Conservation (phyloP, 2,888 invertebrate species). For the Stenolophus ochropezus region DNA sequence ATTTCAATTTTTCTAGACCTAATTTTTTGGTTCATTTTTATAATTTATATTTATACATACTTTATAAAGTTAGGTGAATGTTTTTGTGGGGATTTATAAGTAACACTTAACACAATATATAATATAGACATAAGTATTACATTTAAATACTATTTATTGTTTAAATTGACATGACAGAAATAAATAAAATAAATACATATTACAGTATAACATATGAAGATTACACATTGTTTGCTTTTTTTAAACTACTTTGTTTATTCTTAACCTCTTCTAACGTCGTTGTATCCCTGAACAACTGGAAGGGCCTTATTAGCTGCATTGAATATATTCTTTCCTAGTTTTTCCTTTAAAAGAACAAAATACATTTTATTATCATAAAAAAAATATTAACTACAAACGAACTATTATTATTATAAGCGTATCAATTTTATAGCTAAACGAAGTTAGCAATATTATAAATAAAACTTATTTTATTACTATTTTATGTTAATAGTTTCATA, state of each 20-base stretch:
- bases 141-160: background rate
- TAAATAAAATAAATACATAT: background rate
- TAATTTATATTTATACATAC: too few relatives aligned
- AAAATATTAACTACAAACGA: too few relatives aligned
- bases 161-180: background rate
- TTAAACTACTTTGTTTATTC: background rate
- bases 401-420: too few relatives aligned
- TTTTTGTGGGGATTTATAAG: too few relatives aligned
- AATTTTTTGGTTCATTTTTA: too few relatives aligned
- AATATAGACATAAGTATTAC: background rate
- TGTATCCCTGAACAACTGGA: conserved; percentile 61
- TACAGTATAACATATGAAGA: background rate
- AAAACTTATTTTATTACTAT: too few relatives aligned
- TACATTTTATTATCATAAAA: background rate
- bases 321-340: conserved; percentile 62
- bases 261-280: conserved; percentile 47
- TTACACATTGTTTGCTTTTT: background rate
- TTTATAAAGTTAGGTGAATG: too few relatives aligned
- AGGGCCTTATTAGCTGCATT: conserved; percentile 63
- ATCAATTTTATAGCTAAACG: too few relatives aligned
- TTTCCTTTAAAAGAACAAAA: conserved; percentile 60
- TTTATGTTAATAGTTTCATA: too few relatives aligned
- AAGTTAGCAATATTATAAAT: too few relatives aligned
- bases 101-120: background rate
- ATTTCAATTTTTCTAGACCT: too few relatives aligned